Base-by-base conservation (phyloP, 2,888 invertebrate genomes). In the Acleris laterana region DNA sequence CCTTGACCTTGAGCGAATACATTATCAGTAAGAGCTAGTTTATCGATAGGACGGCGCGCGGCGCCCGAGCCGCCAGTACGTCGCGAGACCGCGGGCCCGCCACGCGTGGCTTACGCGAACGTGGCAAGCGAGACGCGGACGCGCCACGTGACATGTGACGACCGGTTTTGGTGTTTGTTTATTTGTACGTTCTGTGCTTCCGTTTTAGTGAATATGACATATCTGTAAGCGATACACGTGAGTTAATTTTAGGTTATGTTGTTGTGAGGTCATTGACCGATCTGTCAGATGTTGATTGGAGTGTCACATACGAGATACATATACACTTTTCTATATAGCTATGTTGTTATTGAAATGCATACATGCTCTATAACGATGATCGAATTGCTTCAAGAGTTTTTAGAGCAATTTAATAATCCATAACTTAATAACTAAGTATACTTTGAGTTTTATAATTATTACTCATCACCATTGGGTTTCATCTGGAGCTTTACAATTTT, bases 81-180 rank as follows among this genome's bases (percentile, higher is more conserved):
- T 72, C 76, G 78, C 70, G 74, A 69, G 75, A 67, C 69, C 74
- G 76, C 78, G 75, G 61, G 66, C 75, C 68, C 71, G 74, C 71
- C 75, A 77, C 73, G 71, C 69, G 72, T 68, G 70, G 68, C 57
- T 44, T 9, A 42, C 59, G 46, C 13, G 48, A 32, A 60, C 68
- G 48, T 61, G 70, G 61, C 67, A 58, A 53, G 38, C 70, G 62
- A 69, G 72, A 16, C 55, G 44, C 32, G 28, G 28, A 5, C 48
- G 32, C 42, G 63, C 19, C 50, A 38, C 50, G 56, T 28, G 49
- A 59, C 48, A 58, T 59, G 58, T 61, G 44, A 62, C 46, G 28
- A 11, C 48, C 48, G 57, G 53, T 62, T 61, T 52, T 59, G 58
- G 63, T 64, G 66, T 63, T 57, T 58, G 56, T 62, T 63, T 44